Base-by-base conservation (phyloP, 2,888 invertebrate genomes). In the Bhutanitis thaidina region DNA sequence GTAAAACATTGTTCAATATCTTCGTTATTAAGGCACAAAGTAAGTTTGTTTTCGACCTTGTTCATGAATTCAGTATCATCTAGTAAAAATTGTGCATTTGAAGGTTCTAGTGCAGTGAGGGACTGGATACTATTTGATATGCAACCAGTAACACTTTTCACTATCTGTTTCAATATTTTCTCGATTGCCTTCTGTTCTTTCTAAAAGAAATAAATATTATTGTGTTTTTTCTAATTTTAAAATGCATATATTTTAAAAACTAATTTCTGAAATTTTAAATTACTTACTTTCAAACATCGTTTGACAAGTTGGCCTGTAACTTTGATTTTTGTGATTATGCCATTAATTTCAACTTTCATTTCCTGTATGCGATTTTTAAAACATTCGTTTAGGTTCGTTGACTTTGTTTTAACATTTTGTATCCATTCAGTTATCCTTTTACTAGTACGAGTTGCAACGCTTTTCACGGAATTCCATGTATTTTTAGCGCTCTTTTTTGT, bases 261-360 rank as follows among this genome's bases (percentile, higher is more conserved):
- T n/a, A n/a, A n/a, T n/a, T n/a, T n/a, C n/a, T n/a, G n/a, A n/a
- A n/a, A n/a, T n/a, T n/a, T n/a, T n/a, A n/a, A n/a, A n/a, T n/a
- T 10, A 45, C 52, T 61, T 67, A 78, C 80, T 47, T 66, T 39
- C 20, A 74, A 48, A 60, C 80, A 80, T 57, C 64, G 52, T 54
- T 67, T 66, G 2, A 72, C 57, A 13, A 62, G 47, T 44, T 70
- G 58, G 9, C 65, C 60, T 10, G 62, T 62, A 2, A 61, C 64
- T 14, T 66, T 49, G 5, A 69, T 43, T 15, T 63, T 58, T 34
- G 60, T 53, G 20, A 77, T 60, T 1, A 69, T 52, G 10, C 54
- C 50, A 1, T 64, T 53, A 4, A 71, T 45, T 13, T 61, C 63
- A 0, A 56, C 46, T 53, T 62, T 69, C 7, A 77, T 45, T 10